Base-by-base conservation (phyloP, 2,888 invertebrate genomes). In the Rhamphomyia laevipes region DNA sequence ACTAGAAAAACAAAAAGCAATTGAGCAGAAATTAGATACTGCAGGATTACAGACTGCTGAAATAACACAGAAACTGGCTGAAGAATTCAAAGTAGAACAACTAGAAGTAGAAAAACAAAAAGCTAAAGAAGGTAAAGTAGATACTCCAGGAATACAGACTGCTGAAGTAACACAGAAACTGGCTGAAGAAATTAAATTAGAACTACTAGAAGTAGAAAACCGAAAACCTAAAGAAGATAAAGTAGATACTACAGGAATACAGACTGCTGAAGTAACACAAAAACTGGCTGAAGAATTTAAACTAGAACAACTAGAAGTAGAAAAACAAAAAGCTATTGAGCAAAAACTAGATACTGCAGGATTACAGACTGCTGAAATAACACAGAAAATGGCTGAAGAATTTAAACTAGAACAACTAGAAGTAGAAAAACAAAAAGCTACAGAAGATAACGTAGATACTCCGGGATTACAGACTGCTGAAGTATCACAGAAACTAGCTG, bases 201-300 rank as follows among this genome's bases (percentile, higher is more conserved):
- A 18, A n/a, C 11, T 45, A 35, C 4, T 35, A n/a, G 9, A 35
- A 13, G 7, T 35, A 35, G n/a, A 35, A n/a, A 13, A 35, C 2
- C 13, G 13, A n/a, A 35, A 33, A 13, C 46, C 54, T 23, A 17
- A 46, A 43, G 58, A 50, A 40, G 42, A 21, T 4, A 21, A 4
- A 21, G 3, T 21, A 6, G 21, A 21, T 21, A 21, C 4, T 6
- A 4, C 33, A 4, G 30, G 6, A 9, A 11, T 6, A 9, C 30
- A n/a, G n/a, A n/a, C 30, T 30, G 30, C 6, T 9, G 6, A 30
- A 30, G 11, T 30, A 30, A 11, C 6, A 30, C 7, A 9, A 11
- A 11, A 30, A 11, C 11, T 11, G 30, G n/a, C n/a, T n/a, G n/a
- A n/a, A n/a, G n/a, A n/a, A n/a, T n/a, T n/a, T n/a, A n/a, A n/a